phyloP scores from a whole-genome alignment of 2,113 vertebrate genomes.

The Callorhinus ursinus region DNA sequence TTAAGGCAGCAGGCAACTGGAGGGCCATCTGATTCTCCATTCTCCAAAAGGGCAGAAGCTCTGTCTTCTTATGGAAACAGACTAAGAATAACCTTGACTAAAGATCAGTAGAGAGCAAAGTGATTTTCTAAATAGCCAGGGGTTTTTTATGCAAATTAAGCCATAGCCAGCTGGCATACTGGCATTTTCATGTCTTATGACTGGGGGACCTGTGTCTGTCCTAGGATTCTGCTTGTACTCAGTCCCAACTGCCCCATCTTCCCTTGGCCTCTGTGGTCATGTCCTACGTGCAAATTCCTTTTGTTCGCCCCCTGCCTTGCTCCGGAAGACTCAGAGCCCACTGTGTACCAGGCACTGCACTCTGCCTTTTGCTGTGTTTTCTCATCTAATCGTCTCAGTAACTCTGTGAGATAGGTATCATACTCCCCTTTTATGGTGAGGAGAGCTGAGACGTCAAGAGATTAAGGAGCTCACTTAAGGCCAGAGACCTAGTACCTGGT shows the following conservation, averaged over 20 bases:
- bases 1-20: not conserved
- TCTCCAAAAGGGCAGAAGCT: not conserved
- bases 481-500: not conserved
- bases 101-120: not conserved
- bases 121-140: not conserved
- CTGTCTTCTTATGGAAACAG: not conserved
- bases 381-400: not conserved
- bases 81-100: not conserved
- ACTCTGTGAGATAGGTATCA: accelerated
- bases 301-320: not conserved
- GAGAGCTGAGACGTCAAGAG: not conserved
- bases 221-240: too few species aligned
- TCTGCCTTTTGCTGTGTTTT: not conserved
- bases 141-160: not conserved
- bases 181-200: too few species aligned
- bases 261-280: not conserved
- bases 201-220: not conserved
- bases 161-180: too few species aligned
- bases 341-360: too few species aligned
- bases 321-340: not conserved
- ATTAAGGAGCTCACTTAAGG: not conserved
- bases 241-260: not conserved
- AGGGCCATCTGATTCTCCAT: not conserved
- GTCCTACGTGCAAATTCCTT: not conserved
- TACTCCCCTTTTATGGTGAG: not conserved